Evolutionary conservation across 2,888 invertebrate species (phyloP).

Genomic region (Watsonalla cultraria): DNA sequence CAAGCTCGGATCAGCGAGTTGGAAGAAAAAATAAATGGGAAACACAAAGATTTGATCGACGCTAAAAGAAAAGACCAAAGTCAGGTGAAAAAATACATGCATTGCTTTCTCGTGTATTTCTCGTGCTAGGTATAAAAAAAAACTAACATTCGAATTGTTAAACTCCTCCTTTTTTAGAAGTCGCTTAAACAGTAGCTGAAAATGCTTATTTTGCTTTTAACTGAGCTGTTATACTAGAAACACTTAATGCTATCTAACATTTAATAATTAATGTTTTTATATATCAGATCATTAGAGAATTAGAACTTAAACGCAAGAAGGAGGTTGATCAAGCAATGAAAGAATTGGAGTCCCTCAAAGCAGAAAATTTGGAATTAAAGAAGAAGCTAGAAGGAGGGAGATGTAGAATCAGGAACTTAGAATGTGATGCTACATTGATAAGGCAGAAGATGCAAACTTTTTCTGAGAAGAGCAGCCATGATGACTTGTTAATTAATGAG

Average conservation of each 20-base stretch:
- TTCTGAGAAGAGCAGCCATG: conserved; percentile 81
- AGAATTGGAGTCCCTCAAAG: conserved; percentile 76
- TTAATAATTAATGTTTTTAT: too few relatives aligned
- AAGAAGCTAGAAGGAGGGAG: conserved; percentile 82
- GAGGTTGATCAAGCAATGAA: conserved; percentile 80
- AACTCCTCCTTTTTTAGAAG: too few relatives aligned
- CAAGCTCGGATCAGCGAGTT: conserved; percentile 84
- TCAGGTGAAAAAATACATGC: conserved; percentile 30
- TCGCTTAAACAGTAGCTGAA: too few relatives aligned
- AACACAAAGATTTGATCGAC: conserved; percentile 45
- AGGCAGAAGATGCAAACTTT: conserved; percentile 80
- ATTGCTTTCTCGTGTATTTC: too few relatives aligned
- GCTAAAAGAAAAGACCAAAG: conserved; percentile 51
- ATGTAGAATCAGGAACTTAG: conserved; percentile 83
- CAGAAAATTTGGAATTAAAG: conserved; percentile 78
- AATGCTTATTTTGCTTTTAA: too few relatives aligned
- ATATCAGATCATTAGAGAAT: conserved; percentile 62
- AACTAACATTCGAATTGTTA: too few relatives aligned
- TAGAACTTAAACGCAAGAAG: conserved; percentile 75
- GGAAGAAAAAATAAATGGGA: conserved; percentile 78
- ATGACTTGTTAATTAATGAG: conserved; percentile 80
- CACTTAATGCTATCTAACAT: too few relatives aligned
- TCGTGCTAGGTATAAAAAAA: too few relatives aligned
- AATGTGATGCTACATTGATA: conserved; percentile 78
- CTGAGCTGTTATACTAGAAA: too few relatives aligned